Conservation (phyloP, 2,113 vertebrate genomes). For the Myiopsitta monachus region DNA sequence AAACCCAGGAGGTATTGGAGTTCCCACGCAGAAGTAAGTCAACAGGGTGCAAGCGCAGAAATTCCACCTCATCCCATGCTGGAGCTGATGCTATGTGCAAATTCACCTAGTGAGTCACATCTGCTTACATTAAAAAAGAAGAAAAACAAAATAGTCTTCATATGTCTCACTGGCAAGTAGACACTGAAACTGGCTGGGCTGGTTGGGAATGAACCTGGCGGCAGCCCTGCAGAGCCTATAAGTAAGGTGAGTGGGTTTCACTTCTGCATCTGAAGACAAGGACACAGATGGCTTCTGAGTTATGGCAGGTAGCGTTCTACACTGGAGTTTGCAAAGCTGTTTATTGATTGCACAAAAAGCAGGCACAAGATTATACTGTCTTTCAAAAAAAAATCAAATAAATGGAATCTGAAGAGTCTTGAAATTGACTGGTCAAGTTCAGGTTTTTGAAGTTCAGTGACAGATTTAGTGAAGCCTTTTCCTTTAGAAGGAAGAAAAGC, state of each 20-base stretch:
- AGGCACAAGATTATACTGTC: background rate
- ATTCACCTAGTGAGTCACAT: background rate
- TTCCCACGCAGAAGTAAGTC: background rate
- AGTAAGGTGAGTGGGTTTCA: background rate
- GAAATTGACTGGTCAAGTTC: background rate
- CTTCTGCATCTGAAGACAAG: background rate
- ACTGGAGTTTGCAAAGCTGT: background rate
- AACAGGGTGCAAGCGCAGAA: background rate
- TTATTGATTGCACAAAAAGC: background rate
- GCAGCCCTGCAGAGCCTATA: background rate
- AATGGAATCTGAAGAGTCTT: background rate
- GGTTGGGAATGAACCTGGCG: conserved; percentile 18
- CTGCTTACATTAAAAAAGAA: background rate
- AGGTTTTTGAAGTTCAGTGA: background rate
- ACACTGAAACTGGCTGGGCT: conserved; percentile 28
- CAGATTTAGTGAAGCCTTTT: background rate
- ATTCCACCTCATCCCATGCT: background rate
- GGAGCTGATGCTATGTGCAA: background rate
- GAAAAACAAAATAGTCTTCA: background rate
- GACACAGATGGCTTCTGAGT: background rate
- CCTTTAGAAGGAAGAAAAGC: background rate
- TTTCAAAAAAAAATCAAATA: background rate
- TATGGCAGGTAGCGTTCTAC: accelerated
- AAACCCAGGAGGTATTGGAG: background rate
- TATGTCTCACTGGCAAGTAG: conserved; percentile 24